These are phyloP conservation scores for Picus viridis DNA, from an alignment of 2,797 vertebrate species.

Conservation along the genomic window DNA sequence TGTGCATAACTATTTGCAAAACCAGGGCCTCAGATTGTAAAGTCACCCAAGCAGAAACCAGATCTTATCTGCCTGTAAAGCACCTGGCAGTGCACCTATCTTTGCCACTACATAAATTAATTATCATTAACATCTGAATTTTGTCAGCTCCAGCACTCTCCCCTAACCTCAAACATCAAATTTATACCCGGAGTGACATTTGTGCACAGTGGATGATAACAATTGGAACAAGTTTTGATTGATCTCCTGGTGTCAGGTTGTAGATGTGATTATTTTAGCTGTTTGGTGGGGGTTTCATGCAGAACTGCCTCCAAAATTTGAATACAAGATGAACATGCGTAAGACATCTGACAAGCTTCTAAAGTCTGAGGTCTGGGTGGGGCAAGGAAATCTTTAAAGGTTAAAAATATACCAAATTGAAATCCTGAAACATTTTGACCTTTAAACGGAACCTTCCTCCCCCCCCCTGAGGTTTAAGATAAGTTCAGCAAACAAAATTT, in stretches of 20 bases:
- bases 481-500: conserved; percentile 70
- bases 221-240: not conserved
- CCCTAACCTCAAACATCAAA: not conserved
- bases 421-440: conserved; percentile 63
- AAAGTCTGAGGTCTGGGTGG: not conserved
- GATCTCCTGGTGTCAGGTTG: no score
- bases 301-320: not conserved
- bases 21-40: conserved; percentile 36
- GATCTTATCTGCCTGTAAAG: conserved; percentile 63
- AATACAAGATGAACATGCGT: not conserved
- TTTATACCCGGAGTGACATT: not conserved
- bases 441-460: conserved; percentile 54
- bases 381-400: conserved; percentile 11
- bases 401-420: conserved; percentile 25
- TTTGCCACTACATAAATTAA: conserved; percentile 70
- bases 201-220: not conserved
- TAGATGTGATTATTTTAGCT: not conserved
- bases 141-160: conserved; percentile 35
- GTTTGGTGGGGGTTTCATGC: not conserved
- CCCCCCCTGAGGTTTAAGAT: conserved; percentile 48
- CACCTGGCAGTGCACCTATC: conserved; percentile 64
- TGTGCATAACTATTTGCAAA: conserved; percentile 38
- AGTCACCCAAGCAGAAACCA: conserved; percentile 64
- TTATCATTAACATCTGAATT: conserved; percentile 68
- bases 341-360: not conserved